Base-by-base conservation (phyloP, 2,888 invertebrate species). In the Campoplex nolae region DNA sequence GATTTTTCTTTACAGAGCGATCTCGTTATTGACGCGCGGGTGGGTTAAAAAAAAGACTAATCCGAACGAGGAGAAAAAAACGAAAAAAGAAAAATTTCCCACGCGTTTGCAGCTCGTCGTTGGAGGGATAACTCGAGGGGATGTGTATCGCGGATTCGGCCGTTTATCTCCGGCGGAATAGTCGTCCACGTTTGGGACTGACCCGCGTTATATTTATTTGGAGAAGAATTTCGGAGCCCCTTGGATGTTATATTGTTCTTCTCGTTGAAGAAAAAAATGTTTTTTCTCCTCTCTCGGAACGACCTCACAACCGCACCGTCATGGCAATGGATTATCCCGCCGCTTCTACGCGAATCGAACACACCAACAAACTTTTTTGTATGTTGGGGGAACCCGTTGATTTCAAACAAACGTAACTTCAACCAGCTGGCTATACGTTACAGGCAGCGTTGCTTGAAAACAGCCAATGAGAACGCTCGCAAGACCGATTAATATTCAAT, bases 341-440 rank as follows among this genome's bases (percentile, higher is more conserved):
- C 87, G 89, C 89, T 88, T 89, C 84, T 88, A 89, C 32, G 32
- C 62, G 88, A 79, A 79, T 79, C 73, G 78, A 79, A 79, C 79
- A 88, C 86, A 90, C 91, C 90, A 91, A 90, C 92, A 92, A 92
- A 91, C 89, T 89, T 90, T 62, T 89, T 88, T 38, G 51, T 74
- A 51, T 28, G 89, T 90, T 80, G 62, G 68, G 67, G 74, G 38
- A 42, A 90, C 92, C 92, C 83, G 92, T 92, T 90, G 90, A 84
- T 92, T 89, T 92, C 90, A 92, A 92, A 92, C 92, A 92, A 92
- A 92, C 87, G 90, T 89, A 91, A 89, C 90, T 90, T 87, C 89
- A 92, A 92, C 92, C 92, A 92, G 93, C 92, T 92, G 92, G 91
- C 90, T 87, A 90, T 90, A 92, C 92, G 92, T 92, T 92, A 92